Conservation (phyloP, 2,113 vertebrate species). For the Epinephelus moara region DNA sequence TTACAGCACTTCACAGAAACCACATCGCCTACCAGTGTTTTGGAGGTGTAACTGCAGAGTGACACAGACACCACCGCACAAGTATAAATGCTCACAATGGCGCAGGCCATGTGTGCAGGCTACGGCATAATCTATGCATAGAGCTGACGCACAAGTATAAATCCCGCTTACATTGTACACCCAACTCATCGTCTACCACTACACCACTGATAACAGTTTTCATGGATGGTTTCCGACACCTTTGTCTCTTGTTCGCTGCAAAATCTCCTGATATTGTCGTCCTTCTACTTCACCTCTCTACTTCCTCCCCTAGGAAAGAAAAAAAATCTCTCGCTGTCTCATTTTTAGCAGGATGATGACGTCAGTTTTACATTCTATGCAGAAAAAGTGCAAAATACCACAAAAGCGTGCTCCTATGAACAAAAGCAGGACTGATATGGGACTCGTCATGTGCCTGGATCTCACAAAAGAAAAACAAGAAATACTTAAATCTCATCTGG, state of each 20-base stretch:
- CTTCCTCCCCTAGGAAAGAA: conserved; percentile 22
- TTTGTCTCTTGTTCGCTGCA: conserved; percentile 31
- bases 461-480: conserved; percentile 42
- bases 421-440: conserved; percentile 33
- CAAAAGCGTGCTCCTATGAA: conserved; percentile 42
- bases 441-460: conserved; percentile 35
- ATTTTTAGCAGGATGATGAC: conserved; percentile 24
- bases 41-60: no score
- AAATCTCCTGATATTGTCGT: conserved; percentile 9
- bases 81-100: no score
- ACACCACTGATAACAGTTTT: conserved; percentile 1
- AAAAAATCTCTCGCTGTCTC: conserved; percentile 4
- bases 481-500: conserved; percentile 42
- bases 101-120: no score
- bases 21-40: no score
- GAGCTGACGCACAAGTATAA: no score
- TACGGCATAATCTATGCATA: no score
- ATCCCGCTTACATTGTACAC: no score
- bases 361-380: conserved; percentile 74
- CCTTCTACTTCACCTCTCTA: conserved; percentile 17
- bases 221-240: neutral
- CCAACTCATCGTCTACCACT: no score
- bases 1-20: no score
- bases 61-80: no score
- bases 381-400: conserved; percentile 79